Conservation (phyloP, 2,113 vertebrate genomes). For the Corvus hawaiiensis region DNA sequence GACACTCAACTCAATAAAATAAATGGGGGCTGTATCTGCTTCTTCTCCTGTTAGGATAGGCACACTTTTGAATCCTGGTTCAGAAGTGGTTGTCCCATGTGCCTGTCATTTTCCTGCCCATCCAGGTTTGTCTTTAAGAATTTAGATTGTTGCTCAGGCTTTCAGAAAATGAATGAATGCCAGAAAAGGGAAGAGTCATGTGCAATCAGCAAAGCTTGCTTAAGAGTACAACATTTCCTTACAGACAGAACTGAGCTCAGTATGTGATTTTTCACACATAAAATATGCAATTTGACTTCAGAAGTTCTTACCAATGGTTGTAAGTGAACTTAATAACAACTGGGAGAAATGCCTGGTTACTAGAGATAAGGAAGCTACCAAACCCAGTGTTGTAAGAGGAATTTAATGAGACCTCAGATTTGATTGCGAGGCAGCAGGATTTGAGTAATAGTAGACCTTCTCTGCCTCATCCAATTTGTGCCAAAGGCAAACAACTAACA, state of each 20-base stretch:
- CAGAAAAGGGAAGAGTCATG: background rate
- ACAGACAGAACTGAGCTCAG: background rate
- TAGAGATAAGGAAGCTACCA: conserved; percentile 26
- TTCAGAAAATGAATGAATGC: background rate
- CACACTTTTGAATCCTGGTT: background rate
- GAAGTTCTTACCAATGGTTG: background rate
- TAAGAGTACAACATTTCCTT: background rate
- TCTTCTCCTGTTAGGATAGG: background rate
- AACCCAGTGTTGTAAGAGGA: background rate
- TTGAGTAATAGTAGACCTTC: background rate
- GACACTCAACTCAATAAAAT: background rate
- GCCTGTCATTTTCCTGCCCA: background rate
- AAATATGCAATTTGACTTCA: background rate
- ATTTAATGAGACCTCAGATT: conserved; percentile 2
- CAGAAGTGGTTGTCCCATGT: background rate
- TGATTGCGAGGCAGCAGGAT: background rate
- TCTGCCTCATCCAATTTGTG: background rate
- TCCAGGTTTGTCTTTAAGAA: background rate
- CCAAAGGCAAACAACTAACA: background rate
- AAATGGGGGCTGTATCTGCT: background rate
- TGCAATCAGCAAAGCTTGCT: background rate
- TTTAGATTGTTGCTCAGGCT: background rate
- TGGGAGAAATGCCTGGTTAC: background rate
- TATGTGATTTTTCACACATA: background rate
- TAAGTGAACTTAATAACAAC: background rate